A percentile compares a stretch with the other conserved stretches of the same genome.
Evolutionary conservation across 2,113 vertebrate genomes (phyloP).

Genomic region (Campylomormyrus numenius): DNA sequence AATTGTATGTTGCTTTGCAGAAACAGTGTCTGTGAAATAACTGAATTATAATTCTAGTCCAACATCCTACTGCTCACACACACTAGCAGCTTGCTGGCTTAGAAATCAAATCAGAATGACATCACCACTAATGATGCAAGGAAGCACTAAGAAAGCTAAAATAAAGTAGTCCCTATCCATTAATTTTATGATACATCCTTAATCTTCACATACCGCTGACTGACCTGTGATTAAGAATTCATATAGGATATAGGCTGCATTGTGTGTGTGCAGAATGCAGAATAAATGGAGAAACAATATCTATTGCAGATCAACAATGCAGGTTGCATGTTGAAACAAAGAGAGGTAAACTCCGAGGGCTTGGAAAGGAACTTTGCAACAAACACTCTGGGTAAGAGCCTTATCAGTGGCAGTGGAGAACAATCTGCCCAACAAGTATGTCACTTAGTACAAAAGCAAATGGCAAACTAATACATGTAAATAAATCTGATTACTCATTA

Average conservation of each 20-base stretch:
- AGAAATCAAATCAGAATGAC: background rate
- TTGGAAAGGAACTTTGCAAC: constrained; percentile 63
- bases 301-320: constrained; percentile 61
- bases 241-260: background rate
- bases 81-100: background rate
- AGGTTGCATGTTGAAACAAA: constrained; percentile 56
- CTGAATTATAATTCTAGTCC: background rate
- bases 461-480: background rate
- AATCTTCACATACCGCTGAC: background rate
- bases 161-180: background rate
- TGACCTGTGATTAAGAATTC: background rate
- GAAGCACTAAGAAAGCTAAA: background rate
- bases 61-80: background rate
- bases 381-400: constrained; percentile 59
- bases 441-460: background rate
- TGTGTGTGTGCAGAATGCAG: background rate
- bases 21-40: background rate
- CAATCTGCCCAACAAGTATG: background rate
- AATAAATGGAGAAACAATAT: background rate
- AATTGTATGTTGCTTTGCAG: background rate
- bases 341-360: constrained; percentile 50
- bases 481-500: background rate
- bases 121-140: background rate
- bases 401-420: background rate
- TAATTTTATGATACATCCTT: background rate